phyloP scores from a whole-genome alignment of 2,888 invertebrate genomes.

The Trichopoda pennipes region DNA sequence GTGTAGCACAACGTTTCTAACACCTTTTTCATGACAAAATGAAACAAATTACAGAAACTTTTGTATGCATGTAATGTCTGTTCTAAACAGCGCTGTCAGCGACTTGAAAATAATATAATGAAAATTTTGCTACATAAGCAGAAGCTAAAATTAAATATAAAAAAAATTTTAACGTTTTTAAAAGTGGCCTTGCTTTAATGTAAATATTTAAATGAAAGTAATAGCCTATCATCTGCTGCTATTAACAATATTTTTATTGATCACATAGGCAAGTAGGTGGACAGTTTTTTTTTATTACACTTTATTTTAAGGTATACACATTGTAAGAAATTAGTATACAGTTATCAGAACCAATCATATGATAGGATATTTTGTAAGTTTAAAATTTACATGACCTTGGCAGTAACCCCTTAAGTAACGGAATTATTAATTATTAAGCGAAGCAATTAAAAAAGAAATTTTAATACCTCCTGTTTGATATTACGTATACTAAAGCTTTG shows the following conservation, averaged over 20 bases:
- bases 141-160: too few relatives aligned
- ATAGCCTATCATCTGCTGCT: background rate
- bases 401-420: conserved; percentile 55
- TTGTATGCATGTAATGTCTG: too few relatives aligned
- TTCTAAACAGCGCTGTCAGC: too few relatives aligned
- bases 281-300: background rate
- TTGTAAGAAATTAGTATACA: background rate
- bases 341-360: background rate
- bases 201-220: too few relatives aligned
- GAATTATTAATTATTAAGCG: conserved; percentile 6
- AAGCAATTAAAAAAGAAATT: background rate
- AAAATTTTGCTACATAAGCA: too few relatives aligned
- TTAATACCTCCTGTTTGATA: conserved; percentile 18
- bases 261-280: conserved; percentile 48
- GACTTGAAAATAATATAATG: too few relatives aligned
- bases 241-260: conserved; percentile 21
- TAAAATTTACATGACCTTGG: conserved; percentile 60
- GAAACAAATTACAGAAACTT: too few relatives aligned
- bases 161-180: too few relatives aligned
- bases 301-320: conserved; percentile 38
- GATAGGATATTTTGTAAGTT: conserved; percentile 45
- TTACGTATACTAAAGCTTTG: background rate
- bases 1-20: too few relatives aligned
- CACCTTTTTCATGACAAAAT: too few relatives aligned
- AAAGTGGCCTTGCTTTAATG: too few relatives aligned